phyloP scores from a whole-genome alignment of 2,797 vertebrate species.

The Anabas testudineus region DNA sequence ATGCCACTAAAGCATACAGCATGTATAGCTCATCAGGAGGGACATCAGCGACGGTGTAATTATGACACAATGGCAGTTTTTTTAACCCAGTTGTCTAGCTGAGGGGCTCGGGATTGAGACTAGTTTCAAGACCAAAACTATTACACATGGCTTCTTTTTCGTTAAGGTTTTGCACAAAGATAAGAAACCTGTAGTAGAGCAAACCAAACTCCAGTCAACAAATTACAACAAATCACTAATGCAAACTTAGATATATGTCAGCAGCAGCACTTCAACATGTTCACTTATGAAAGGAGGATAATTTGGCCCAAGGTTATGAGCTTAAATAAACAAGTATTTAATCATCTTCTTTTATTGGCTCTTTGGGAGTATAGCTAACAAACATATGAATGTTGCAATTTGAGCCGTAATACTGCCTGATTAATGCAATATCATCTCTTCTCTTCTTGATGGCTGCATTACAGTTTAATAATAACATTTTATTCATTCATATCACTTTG shows the following conservation, averaged over 20 bases:
- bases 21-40: slow-evolving; percentile 29
- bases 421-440: not conserved
- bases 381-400: not conserved
- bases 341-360: not conserved
- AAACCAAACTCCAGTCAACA: slow-evolving; percentile 21
- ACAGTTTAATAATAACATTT: not conserved
- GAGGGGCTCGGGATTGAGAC: slow-evolving; percentile 15
- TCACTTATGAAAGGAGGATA: not conserved
- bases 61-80: slow-evolving; percentile 43
- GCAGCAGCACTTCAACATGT: not conserved
- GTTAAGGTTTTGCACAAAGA: slow-evolving; percentile 39
- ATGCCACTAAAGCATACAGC: slow-evolving; percentile 15
- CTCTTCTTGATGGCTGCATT: not conserved
- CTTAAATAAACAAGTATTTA: not conserved
- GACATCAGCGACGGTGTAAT: slow-evolving; percentile 22
- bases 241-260: slow-evolving; percentile 1
- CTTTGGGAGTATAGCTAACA: not conserved
- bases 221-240: slow-evolving; percentile 7
- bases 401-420: too few relatives aligned
- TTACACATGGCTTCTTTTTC: slow-evolving; percentile 27
- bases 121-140: slow-evolving; percentile 27
- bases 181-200: slow-evolving; percentile 3
- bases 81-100: slow-evolving; percentile 48
- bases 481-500: not conserved
- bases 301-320: not conserved